Base-by-base conservation (phyloP, 2,113 vertebrate species). In the Physeter macrocephalus region DNA sequence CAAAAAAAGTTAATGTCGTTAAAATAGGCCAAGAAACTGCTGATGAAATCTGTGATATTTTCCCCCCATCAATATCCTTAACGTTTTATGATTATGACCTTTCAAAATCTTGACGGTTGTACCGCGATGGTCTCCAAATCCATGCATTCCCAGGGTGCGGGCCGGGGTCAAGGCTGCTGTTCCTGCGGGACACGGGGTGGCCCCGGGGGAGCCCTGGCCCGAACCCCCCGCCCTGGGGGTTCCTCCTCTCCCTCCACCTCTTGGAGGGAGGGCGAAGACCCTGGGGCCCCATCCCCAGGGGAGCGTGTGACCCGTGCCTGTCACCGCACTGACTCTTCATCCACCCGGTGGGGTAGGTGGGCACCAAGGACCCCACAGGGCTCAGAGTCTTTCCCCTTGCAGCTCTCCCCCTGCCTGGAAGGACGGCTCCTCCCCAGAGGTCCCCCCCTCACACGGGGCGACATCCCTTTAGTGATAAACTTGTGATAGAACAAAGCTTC, bases 91-190 rank as follows among this genome's bases (percentile, higher is more conserved):
- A 31, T 61, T 25, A 34, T 6, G 81, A 31, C 75, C 86, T 49
- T 80, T 69, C 39, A 21, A 4, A 25, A 23, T 7, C 4, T 20
- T 1, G n/a, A 8, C 1, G 43, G 41, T 20, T 41, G 8, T 8
- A 8, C 7, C 13, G 3, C 6, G 0, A 31, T 5, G 52, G 9
- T 31, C 57, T 2, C 3, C 36, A 27, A 14, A 6, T 41, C 62
- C 27, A 0, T 0, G 13, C 54, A 12, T 34, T 6, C 57, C 36
- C 18, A 6, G 88, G 17, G 20, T 18, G 5, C 5, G 34, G 31
- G 5, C 10, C 12, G 31, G 18, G 46, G 11, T 57, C 77, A 14
- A 80, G 34, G 77, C 12, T 17, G 20, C 20, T 3, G 11, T 23
- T 52, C 31, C 54, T 57, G 54, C 1, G 2, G 54, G 54, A 57